phyloP scores from a whole-genome alignment of 2,797 vertebrate genomes.

The Iguana delicatissima region DNA sequence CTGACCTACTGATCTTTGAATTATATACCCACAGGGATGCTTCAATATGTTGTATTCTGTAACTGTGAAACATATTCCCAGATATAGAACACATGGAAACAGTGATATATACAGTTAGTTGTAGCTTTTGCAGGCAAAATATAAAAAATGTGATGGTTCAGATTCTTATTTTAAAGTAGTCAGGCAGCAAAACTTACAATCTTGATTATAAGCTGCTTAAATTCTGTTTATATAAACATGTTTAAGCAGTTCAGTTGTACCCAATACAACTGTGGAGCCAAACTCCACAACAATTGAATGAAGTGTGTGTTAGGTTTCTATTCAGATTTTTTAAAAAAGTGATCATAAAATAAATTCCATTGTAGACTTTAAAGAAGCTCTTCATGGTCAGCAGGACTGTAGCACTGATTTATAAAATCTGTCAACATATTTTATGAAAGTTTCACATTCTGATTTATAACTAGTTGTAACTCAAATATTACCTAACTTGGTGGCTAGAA shows the following conservation, averaged over 20 bases:
- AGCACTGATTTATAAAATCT: not conserved
- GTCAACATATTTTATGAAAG: not conserved
- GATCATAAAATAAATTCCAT: not conserved
- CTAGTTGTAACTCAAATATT: constrained; percentile 41
- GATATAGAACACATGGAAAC: not conserved
- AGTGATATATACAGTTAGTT: not conserved
- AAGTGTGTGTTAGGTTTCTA: not conserved
- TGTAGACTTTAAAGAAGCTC: not conserved
- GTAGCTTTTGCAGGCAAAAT: not conserved
- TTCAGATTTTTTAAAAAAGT: not conserved
- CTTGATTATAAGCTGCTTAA: not conserved
- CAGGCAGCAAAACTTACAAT: not conserved
- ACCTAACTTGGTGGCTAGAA: constrained; percentile 59
- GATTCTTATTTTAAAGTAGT: not conserved
- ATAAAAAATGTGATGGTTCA: not conserved
- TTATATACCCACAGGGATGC: no score
- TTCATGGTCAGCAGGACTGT: not conserved
- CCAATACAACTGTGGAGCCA: not conserved
- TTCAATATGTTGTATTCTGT: not conserved
- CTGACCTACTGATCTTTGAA: not conserved
- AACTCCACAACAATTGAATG: not conserved
- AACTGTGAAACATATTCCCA: not conserved
- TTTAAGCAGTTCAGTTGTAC: not conserved
- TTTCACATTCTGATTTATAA: not conserved
- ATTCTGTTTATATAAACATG: not conserved